These are phyloP conservation scores for Corella eumyota DNA, from an alignment of 23 tunicate species.

Conservation along the genomic window DNA sequence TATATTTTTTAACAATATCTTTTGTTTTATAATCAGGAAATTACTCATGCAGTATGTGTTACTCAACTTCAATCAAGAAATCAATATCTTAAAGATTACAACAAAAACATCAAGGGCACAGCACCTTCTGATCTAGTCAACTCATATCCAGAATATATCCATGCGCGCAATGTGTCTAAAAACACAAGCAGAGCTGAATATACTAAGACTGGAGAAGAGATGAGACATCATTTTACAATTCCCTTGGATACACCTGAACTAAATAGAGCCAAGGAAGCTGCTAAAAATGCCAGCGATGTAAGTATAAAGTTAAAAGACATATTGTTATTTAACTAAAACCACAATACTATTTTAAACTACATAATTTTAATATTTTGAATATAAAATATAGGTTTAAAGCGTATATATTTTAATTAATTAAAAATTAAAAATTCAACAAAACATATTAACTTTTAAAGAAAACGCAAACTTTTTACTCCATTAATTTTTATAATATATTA, in stretches of 20 bases:
- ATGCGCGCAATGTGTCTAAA: slow-evolving; percentile 61
- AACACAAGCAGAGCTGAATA: slow-evolving; percentile 59
- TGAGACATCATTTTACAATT: slow-evolving; percentile 47
- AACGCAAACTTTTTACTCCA: no score
- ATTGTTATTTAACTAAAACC: neutral
- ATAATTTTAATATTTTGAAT: no score
- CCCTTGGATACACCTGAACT: slow-evolving; percentile 77
- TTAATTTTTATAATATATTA: no score
- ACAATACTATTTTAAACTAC: no score
- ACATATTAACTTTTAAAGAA: no score
- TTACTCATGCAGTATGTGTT: slow-evolving; percentile 62
- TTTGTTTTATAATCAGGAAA: slow-evolving; percentile 22
- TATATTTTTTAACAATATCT: neutral
- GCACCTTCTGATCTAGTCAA: slow-evolving; percentile 65
- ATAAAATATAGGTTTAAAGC: no score
- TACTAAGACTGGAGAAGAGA: slow-evolving; percentile 47
- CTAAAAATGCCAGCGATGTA: slow-evolving; percentile 89
- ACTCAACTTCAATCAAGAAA: slow-evolving; percentile 48
- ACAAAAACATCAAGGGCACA: slow-evolving; percentile 55
- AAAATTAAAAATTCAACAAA: no score
- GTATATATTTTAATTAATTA: no score
- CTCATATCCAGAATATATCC: slow-evolving; percentile 90
- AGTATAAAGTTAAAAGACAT: slow-evolving; percentile 5
- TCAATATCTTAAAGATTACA: slow-evolving; percentile 69
- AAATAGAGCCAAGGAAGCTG: slow-evolving; percentile 57